These are phyloP conservation scores for Goniozus legneri DNA, from an alignment of 1,140 invertebrate species.

Conservation along the genomic window DNA sequence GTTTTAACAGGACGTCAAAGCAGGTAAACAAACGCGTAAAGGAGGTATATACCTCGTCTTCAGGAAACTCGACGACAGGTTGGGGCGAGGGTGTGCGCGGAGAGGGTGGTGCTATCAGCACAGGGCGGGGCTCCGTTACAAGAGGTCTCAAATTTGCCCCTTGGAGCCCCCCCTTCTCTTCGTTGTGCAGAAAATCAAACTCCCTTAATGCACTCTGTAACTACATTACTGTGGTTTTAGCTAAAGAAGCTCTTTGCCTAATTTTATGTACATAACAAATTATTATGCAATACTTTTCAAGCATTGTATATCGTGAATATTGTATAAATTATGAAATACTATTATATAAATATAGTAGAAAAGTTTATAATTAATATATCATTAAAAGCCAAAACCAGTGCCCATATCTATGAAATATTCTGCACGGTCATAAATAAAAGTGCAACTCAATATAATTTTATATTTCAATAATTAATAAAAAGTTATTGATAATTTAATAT, in stretches of 20 bases:
- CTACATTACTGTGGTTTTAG: conserved; percentile 58
- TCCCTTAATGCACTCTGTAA: conserved; percentile 78
- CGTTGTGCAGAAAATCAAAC: conserved; percentile 84
- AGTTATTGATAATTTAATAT: too few species aligned
- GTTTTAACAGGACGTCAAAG: conserved; percentile 11
- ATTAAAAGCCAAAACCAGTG: too few species aligned
- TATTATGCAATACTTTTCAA: too few species aligned
- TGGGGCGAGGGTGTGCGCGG: conserved; percentile 71
- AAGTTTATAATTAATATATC: too few species aligned
- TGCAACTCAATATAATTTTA: too few species aligned
- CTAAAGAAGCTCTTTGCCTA: conserved; percentile 19
- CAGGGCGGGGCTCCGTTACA: conserved; percentile 51
- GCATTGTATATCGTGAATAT: too few species aligned
- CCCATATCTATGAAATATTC: too few species aligned
- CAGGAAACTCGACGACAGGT: conserved; percentile 74
- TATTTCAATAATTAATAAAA: too few species aligned
- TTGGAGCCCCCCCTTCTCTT: conserved; percentile 61
- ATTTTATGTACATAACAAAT: too few species aligned
- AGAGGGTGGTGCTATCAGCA: conserved; percentile 56
- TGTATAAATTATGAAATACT: too few species aligned
- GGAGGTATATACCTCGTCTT: conserved; percentile 65
- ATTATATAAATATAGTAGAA: too few species aligned
- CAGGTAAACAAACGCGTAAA: conserved; percentile 32
- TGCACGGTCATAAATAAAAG: too few species aligned
- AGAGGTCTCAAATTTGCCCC: conserved; percentile 52